These are phyloP conservation scores for Anseranas semipalmata DNA, from an alignment of 2,113 vertebrate genomes.

Conservation along the genomic window DNA sequence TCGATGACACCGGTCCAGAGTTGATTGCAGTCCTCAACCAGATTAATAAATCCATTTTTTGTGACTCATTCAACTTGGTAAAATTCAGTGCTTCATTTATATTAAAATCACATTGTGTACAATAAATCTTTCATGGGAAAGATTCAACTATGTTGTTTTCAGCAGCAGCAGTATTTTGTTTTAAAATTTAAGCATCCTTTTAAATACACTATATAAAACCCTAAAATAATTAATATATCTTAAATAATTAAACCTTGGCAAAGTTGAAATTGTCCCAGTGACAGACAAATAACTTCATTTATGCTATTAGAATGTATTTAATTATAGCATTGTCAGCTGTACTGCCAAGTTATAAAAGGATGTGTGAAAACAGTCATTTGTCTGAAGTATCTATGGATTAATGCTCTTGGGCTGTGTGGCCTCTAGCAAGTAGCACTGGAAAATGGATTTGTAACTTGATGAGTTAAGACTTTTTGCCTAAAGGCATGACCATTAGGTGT, in stretches of 20 bases:
- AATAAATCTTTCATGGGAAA: background rate
- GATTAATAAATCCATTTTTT: background rate
- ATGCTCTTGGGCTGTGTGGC: background rate
- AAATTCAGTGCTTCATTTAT: background rate
- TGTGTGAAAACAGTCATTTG: background rate
- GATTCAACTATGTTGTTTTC: background rate
- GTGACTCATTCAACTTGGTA: background rate
- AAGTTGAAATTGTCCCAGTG: background rate
- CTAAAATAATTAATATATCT: background rate
- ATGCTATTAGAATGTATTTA: background rate
- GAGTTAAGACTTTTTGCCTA: conserved; percentile 47
- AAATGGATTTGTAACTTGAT: conserved; percentile 28
- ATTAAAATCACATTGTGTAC: background rate
- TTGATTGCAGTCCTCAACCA: background rate
- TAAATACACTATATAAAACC: background rate
- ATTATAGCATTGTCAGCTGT: background rate
- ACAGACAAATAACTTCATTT: conserved; percentile 6
- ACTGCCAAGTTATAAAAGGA: background rate
- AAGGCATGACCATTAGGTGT: background rate
- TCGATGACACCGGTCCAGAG: background rate
- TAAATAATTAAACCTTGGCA: background rate
- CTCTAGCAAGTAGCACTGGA: background rate
- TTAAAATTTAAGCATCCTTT: background rate
- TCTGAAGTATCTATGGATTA: background rate
- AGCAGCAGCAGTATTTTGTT: background rate